A percentile compares a stretch with the other conserved stretches of the same genome.
Conservation (phyloP, 2,888 invertebrate species). For the Phrixothrix hirtus region DNA sequence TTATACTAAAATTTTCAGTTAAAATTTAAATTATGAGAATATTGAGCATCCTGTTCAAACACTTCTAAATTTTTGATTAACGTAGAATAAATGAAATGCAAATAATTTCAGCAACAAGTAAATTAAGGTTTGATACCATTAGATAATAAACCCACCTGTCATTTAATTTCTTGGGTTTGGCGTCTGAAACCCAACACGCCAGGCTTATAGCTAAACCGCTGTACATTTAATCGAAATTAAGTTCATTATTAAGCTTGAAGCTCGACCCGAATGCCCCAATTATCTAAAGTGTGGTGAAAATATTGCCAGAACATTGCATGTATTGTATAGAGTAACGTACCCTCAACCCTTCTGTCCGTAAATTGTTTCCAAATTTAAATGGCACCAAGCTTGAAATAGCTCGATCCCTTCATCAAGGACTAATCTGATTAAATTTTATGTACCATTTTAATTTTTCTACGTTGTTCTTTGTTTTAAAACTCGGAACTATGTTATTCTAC, state of each 20-base stretch:
- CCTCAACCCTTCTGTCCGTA: slow-evolving; percentile 23
- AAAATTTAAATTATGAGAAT: too few species aligned
- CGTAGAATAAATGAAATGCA: neutral
- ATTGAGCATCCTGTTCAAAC: too few species aligned
- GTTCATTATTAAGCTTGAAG: slow-evolving; percentile 43
- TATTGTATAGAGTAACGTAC: slow-evolving; percentile 26
- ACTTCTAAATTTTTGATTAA: neutral
- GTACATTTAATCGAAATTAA: slow-evolving; percentile 45
- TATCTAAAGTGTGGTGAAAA: slow-evolving; percentile 38
- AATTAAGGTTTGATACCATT: slow-evolving; percentile 3
- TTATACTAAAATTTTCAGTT: slow-evolving; percentile 7
- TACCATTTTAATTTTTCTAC: slow-evolving; percentile 4
- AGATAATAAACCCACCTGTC: slow-evolving; percentile 22
- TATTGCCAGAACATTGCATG: slow-evolving; percentile 28
- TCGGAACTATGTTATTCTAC: neutral
- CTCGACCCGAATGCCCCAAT: slow-evolving; percentile 37
- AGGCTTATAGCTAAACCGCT: slow-evolving; percentile 41
- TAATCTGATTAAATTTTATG: slow-evolving; percentile 8
- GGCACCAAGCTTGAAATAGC: slow-evolving; percentile 1
- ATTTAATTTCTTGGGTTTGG: slow-evolving; percentile 41
- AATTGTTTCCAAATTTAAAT: slow-evolving; percentile 25
- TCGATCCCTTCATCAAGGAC: neutral
- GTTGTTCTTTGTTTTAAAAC: neutral
- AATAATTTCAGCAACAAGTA: slow-evolving; percentile 3
- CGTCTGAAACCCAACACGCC: slow-evolving; percentile 39